phyloP scores from a whole-genome alignment of 1,140 invertebrate genomes.

The Caenorhabditis remanei region DNA sequence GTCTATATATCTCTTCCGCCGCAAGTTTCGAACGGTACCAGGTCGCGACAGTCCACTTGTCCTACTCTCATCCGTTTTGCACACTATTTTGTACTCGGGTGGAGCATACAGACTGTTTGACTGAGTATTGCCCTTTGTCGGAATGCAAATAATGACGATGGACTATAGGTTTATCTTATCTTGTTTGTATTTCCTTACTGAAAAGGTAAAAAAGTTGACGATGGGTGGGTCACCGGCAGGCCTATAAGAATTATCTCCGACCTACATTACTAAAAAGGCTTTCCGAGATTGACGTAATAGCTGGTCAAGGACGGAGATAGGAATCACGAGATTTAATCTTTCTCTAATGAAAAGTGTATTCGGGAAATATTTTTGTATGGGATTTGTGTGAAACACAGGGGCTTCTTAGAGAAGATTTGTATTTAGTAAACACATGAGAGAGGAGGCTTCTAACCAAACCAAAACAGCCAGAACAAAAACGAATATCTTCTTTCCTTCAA shows the following conservation, averaged over 20 bases:
- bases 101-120: slow-evolving; percentile 25
- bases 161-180: slow-evolving; percentile 25
- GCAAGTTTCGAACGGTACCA: slow-evolving; percentile 45
- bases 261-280: slow-evolving; percentile 1
- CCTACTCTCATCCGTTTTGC: slow-evolving; percentile 14
- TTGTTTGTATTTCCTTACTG: slow-evolving; percentile 25
- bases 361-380: not conserved
- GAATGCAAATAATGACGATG: slow-evolving; percentile 4
- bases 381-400: not conserved
- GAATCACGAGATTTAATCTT: slow-evolving; percentile 41
- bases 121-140: slow-evolving; percentile 40
- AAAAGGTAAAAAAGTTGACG: not conserved
- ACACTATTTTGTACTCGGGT: slow-evolving; percentile 1
- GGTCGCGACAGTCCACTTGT: slow-evolving; percentile 36
- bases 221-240: not conserved
- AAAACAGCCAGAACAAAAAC: not conserved
- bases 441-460: not conserved
- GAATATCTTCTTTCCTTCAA: too few relatives aligned
- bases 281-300: not conserved
- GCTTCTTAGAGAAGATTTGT: not conserved
- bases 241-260: slow-evolving; percentile 36
- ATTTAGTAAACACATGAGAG: too few relatives aligned
- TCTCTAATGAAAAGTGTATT: not conserved
- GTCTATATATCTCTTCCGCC: not conserved
- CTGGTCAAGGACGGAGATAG: slow-evolving; percentile 47